Conservation (phyloP, 2,797 vertebrate species). For the Halcyon chelicuti region DNA sequence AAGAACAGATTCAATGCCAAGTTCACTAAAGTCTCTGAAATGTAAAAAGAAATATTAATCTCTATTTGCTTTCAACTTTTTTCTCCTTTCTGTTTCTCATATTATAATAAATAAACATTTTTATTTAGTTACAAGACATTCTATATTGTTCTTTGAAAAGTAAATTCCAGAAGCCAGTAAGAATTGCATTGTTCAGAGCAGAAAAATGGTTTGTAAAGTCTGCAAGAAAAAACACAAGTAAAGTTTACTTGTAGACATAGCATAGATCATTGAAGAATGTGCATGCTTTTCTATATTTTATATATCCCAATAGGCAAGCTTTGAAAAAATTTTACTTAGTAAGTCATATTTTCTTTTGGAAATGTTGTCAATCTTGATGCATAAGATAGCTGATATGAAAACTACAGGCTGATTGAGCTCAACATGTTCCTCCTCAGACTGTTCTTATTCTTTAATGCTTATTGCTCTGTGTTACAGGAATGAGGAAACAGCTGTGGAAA, state of each 20-base stretch:
- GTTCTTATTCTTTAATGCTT: not conserved
- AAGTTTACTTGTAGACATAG: not conserved
- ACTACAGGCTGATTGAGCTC: not conserved
- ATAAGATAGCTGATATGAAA: not conserved
- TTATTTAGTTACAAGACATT: not conserved
- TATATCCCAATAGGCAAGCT: not conserved
- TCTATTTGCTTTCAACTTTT: constrained; percentile 8
- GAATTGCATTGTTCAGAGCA: not conserved
- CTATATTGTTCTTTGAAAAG: not conserved
- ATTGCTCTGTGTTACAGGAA: not conserved
- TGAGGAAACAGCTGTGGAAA: not conserved
- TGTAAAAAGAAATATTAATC: constrained; percentile 67
- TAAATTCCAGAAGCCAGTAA: not conserved
- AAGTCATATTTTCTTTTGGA: not conserved
- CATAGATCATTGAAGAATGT: not conserved
- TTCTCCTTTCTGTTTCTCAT: not conserved
- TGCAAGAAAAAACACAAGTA: not conserved
- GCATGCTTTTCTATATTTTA: not conserved
- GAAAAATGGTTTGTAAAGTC: not conserved
- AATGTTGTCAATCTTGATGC: not conserved
- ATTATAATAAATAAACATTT: constrained; percentile 11
- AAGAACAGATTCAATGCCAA: constrained; percentile 51
- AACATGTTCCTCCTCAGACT: not conserved
- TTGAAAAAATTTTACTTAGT: not conserved
- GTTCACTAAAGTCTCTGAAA: constrained; percentile 48